Base-by-base conservation (phyloP, 2,797 vertebrate genomes). In the Sternarchorhynchus goeldii region DNA sequence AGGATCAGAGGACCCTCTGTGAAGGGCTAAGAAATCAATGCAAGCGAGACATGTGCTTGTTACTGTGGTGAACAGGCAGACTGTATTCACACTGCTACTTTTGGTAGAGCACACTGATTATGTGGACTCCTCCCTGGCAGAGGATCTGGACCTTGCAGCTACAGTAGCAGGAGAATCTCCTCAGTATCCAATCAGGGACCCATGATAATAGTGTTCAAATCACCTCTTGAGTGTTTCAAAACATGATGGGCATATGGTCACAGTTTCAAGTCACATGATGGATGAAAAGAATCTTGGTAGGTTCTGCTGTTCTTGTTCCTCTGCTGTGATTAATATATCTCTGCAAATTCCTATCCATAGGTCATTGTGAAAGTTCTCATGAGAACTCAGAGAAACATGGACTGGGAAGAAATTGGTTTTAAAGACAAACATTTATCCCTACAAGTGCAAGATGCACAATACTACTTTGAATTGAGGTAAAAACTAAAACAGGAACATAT, bases 1-100 rank as follows among this genome's bases (percentile, higher is more conserved):
- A 90, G 89, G 91, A 92, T 92, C 91, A 91, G 88, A 91, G 81
- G 86, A 86, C 87, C 88, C 87, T 90, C 88, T 85, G 87, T 87
- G 88, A 18, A 81, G 82, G 86, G 85, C 86, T 91, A 91, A 90
- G 92, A 91, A 91, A 91, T 88, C 88, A 88, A 91, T 89, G 89
- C 88, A 89, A 87, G 89, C 87, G 83, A 90, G 87, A 87, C 85
- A 88, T 65, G 88, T 88, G 90, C 72, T 90, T 90, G 88, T 53
- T 70, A 36, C 50, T 3, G 25, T 16, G 36, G 45, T 36, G 66
- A 78, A 31, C 69, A 39, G 50, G 59, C 62, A 29, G 55, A 58
- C 18, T 18, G 4, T 7, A n/a, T 32, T 81, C 36, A 31, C 25
- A 63, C 0, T 8, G 53, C 14, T 18, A 6, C 18, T 25, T 7